These are phyloP conservation scores for Apocheima hispidaria DNA, from an alignment of 2,888 invertebrate genomes.

Conservation along the genomic window DNA sequence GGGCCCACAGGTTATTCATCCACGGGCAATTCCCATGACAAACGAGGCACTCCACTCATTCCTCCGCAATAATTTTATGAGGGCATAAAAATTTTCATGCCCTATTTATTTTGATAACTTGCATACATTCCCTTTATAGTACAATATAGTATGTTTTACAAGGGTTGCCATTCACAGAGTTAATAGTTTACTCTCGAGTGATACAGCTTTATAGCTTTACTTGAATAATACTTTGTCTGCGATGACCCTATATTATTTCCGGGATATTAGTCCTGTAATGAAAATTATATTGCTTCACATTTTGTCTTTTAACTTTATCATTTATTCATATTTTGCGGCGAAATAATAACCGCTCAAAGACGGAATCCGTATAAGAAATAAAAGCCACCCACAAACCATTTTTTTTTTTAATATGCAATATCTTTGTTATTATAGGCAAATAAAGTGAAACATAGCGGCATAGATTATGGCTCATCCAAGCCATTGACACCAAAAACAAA, in stretches of 20 bases:
- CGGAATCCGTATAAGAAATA: background rate
- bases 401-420: too few species aligned
- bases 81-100: constrained; percentile 30
- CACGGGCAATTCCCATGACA: constrained; percentile 12
- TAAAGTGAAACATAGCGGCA: too few species aligned
- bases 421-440: too few species aligned
- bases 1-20: background rate
- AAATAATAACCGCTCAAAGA: background rate
- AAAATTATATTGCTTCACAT: constrained; percentile 22
- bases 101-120: constrained; percentile 39
- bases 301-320: background rate
- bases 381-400: too few species aligned
- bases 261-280: constrained; percentile 11
- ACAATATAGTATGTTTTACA: constrained; percentile 34
- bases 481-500: too few species aligned
- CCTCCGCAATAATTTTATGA: constrained; percentile 29
- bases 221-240: constrained; percentile 33
- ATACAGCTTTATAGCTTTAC: constrained; percentile 26
- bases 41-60: constrained; percentile 26
- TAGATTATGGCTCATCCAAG: too few species aligned
- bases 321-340: background rate
- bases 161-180: constrained; percentile 25
- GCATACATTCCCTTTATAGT: constrained; percentile 35
- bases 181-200: constrained; percentile 31
- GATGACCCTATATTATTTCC: constrained; percentile 24